Percentiles rank a stretch among this genome's conserved stretches.
These are phyloP conservation scores for Lates japonicus DNA, from an alignment of 2,797 vertebrate genomes.

Conservation along the genomic window DNA sequence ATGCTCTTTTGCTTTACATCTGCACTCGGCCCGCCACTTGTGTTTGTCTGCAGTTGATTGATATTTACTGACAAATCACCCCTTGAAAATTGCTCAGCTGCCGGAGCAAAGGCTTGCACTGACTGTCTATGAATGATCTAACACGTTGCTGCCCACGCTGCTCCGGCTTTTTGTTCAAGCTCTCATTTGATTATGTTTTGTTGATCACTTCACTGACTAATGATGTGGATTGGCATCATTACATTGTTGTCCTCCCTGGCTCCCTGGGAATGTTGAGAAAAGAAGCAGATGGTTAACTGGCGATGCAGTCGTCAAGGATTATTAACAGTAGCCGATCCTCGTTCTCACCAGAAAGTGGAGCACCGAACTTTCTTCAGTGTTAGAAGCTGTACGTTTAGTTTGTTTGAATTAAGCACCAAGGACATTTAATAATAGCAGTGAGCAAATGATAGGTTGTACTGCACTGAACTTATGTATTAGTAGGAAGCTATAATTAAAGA, in stretches of 20 bases:
- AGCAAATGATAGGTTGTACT: conserved; percentile 27
- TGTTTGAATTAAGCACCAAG: conserved; percentile 29
- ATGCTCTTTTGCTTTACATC: conserved; percentile 68
- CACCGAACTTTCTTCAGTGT: conserved; percentile 31
- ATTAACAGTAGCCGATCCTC: conserved; percentile 53
- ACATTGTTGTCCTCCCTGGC: conserved; percentile 64
- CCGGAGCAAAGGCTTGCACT: conserved; percentile 33
- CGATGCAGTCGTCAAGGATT: conserved; percentile 37
- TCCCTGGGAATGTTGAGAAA: conserved; percentile 55
- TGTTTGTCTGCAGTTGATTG: conserved; percentile 71
- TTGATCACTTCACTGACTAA: conserved; percentile 73
- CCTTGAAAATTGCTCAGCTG: conserved; percentile 25
- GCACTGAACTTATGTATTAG: not conserved
- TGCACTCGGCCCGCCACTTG: conserved; percentile 39
- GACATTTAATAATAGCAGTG: conserved; percentile 36
- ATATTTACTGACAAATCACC: conserved; percentile 75
- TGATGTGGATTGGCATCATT: conserved; percentile 66
- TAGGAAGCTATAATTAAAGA: conserved; percentile 18
- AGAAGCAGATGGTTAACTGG: conserved; percentile 68
- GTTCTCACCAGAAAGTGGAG: conserved; percentile 58
- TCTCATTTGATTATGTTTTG: conserved; percentile 68
- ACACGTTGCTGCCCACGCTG: conserved; percentile 48
- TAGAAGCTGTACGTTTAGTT: conserved; percentile 43
- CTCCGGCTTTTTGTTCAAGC: conserved; percentile 58
- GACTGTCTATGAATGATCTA: conserved; percentile 31